Evolutionary conservation across 2,797 vertebrate genomes (phyloP).

Genomic region (Silurus lanzhouensis): DNA sequence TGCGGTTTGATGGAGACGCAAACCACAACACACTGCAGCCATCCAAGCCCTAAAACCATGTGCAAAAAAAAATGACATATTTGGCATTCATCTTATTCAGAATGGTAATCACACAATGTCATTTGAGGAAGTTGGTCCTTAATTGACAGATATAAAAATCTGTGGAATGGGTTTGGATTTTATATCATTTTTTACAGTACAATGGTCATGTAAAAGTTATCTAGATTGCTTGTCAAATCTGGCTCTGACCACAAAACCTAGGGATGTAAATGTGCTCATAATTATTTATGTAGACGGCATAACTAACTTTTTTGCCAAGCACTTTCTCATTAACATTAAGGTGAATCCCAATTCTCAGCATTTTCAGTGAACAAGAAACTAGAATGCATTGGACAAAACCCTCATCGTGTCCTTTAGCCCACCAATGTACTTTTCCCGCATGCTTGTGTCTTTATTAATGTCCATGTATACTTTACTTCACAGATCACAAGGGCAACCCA

Average conservation of each 20-base stretch:
- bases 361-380: not conserved
- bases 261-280: not conserved
- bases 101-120: slow-evolving; percentile 16
- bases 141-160: not conserved
- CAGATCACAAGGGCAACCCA: not conserved
- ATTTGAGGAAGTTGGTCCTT: not conserved
- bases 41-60: slow-evolving; percentile 6
- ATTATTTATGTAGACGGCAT: not conserved
- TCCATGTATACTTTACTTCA: not conserved
- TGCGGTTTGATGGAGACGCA: slow-evolving; percentile 10
- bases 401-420: not conserved
- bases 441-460: not conserved
- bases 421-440: not conserved
- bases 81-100: not conserved
- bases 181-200: slow-evolving; percentile 4
- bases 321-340: not conserved
- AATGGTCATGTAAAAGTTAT: not conserved
- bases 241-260: not conserved
- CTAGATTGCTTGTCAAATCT: not conserved
- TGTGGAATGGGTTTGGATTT: not conserved
- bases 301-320: not conserved
- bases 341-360: not conserved
- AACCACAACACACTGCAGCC: not conserved
- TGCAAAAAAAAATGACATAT: slow-evolving; percentile 19
- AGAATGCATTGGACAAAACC: not conserved